Evolutionary conservation across 2,113 vertebrate species (phyloP).

Genomic region (Barnardius zonarius): DNA sequence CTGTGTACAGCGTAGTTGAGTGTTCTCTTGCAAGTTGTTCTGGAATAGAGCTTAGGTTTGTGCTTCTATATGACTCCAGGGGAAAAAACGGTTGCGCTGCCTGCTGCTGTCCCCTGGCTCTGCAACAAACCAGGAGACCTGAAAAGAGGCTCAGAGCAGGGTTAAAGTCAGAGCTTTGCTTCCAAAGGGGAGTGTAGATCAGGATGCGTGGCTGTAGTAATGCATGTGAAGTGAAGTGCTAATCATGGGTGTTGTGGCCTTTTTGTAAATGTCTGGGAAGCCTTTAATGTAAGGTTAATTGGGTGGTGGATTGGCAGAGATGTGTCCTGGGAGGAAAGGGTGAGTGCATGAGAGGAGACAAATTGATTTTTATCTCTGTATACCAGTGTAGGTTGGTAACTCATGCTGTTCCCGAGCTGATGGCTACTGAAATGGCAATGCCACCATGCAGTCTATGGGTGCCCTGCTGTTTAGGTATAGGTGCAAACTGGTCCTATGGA

Average conservation of each 20-base stretch:
- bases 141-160: background rate
- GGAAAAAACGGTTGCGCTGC: background rate
- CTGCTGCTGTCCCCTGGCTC: background rate
- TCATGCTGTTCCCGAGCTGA: background rate
- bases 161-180: background rate
- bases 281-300: conserved; percentile 49
- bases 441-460: fast-evolving
- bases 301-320: background rate
- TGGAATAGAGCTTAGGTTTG: background rate
- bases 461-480: fast-evolving
- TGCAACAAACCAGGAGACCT: background rate
- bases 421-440: background rate
- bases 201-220: background rate
- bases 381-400: background rate
- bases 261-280: background rate
- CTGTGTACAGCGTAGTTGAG: background rate
- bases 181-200: background rate
- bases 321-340: background rate
- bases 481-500: background rate
- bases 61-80: background rate
- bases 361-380: background rate
- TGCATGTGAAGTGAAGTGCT: background rate
- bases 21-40: background rate
- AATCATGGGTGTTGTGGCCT: background rate
- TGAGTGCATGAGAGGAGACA: background rate